Conservation (phyloP, 2,113 vertebrate species). For the Leptobrachium leishanense region DNA sequence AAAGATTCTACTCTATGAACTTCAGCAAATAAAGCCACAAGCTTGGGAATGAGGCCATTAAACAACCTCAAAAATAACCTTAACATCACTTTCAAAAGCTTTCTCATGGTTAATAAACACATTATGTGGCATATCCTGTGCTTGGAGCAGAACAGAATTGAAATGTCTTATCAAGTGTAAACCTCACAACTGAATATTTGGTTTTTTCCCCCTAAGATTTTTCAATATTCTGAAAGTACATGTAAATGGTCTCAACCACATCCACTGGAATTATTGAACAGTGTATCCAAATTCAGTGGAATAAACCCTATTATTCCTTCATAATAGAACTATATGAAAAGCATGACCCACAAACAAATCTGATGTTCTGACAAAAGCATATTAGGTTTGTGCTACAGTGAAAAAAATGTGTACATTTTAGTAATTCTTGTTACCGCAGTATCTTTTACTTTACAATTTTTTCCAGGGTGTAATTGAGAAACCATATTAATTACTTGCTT, state of each 20-base stretch:
- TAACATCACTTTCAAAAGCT: slow-evolving; percentile 22
- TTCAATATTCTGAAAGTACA: slow-evolving; percentile 1
- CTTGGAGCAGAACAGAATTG: slow-evolving; percentile 29
- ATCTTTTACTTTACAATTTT: no score
- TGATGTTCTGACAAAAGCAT: no score
- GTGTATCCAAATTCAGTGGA: no score
- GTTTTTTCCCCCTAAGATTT: slow-evolving; percentile 12
- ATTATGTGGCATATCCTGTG: slow-evolving; percentile 38
- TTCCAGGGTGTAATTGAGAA: no score
- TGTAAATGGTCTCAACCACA: not conserved
- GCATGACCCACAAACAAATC: no score
- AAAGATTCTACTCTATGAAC: slow-evolving; percentile 16
- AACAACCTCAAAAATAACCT: slow-evolving; percentile 34
- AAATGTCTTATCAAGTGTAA: slow-evolving; percentile 26
- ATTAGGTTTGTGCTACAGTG: not conserved
- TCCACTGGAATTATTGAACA: no score
- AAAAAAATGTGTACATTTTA: not conserved
- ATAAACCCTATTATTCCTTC: not conserved
- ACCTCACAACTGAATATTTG: slow-evolving; percentile 12
- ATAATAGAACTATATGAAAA: not conserved
- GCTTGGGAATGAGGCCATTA: slow-evolving; percentile 16
- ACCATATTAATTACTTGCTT: no score
- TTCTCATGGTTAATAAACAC: slow-evolving; percentile 33
- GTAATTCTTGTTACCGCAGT: no score
- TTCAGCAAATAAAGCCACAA: slow-evolving; percentile 18